phyloP scores from a whole-genome alignment of 2,797 vertebrate genomes.

The Cyprinella venusta region DNA sequence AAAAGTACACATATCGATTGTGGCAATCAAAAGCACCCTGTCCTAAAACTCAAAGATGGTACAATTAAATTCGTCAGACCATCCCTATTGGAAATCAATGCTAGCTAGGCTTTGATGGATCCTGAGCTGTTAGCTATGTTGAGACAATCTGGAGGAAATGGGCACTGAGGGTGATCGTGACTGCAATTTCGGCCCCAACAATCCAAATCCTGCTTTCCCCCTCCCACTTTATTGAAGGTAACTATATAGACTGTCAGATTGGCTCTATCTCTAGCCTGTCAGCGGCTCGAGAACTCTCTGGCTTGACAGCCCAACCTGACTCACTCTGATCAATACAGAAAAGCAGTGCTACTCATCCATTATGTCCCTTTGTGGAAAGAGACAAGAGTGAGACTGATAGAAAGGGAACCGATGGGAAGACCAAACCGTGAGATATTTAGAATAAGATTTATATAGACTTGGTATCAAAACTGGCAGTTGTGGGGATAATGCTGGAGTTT shows the following conservation, averaged over 20 bases:
- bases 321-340: conserved; percentile 50
- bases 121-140: conserved; percentile 34
- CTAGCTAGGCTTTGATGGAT: conserved; percentile 48
- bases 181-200: conserved; percentile 46
- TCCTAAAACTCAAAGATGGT: conserved; percentile 37
- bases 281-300: conserved; percentile 27
- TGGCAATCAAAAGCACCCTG: conserved; percentile 35
- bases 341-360: conserved; percentile 30
- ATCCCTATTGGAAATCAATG: conserved; percentile 60
- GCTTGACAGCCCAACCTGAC: conserved; percentile 29
- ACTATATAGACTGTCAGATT: conserved; percentile 30
- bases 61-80: conserved; percentile 51
- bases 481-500: conserved; percentile 10
- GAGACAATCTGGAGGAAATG: conserved; percentile 34
- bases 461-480: conserved; percentile 23
- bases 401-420: neutral
- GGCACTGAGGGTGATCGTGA: conserved; percentile 46
- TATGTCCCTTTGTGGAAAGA: conserved; percentile 29
- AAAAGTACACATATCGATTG: conserved; percentile 43
- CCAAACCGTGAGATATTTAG: conserved; percentile 9
- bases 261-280: conserved; percentile 33
- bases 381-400: conserved; percentile 7
- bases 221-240: conserved; percentile 23
- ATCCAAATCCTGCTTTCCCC: conserved; percentile 11
- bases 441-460: conserved; percentile 28